Conservation (phyloP, 2,888 invertebrate genomes). For the Schizaphis graminum region DNA sequence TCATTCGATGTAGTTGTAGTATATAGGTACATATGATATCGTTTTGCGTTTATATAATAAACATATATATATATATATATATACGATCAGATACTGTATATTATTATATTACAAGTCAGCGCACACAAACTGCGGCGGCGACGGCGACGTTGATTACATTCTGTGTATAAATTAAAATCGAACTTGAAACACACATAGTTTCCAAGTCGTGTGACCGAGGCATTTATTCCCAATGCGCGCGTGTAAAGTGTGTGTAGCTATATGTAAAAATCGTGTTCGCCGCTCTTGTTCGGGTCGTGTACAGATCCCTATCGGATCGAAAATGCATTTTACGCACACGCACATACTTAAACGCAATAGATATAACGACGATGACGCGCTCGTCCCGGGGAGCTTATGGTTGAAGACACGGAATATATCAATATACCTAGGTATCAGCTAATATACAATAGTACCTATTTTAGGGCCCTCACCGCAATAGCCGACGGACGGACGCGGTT, state of each 20-base stretch:
- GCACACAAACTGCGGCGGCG: not conserved
- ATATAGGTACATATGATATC: not conserved
- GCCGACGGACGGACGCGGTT: not conserved
- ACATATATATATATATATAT: not conserved
- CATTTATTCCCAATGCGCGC: not conserved
- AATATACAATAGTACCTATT: not conserved
- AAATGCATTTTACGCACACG: slow-evolving; percentile 2
- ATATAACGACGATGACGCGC: not conserved
- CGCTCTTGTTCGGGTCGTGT: slow-evolving; percentile 21
- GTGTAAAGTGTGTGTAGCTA: not conserved
- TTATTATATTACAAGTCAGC: not conserved
- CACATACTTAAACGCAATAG: slow-evolving; percentile 9
- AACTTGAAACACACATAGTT: slow-evolving; percentile 38
- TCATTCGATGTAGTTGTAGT: not conserved
- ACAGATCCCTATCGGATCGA: slow-evolving; percentile 17
- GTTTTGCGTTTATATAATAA: slow-evolving; percentile 2
- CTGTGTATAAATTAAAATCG: slow-evolving; percentile 46
- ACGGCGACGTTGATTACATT: not conserved
- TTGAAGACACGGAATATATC: not conserved
- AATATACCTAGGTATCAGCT: not conserved
- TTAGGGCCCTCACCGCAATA: not conserved
- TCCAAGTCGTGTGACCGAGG: not conserved
- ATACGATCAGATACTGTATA: not conserved
- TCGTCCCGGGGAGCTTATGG: not conserved
- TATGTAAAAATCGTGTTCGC: slow-evolving; percentile 38